phyloP scores from a whole-genome alignment of 2,797 vertebrate genomes.

The Corythornis leucogaster region DNA sequence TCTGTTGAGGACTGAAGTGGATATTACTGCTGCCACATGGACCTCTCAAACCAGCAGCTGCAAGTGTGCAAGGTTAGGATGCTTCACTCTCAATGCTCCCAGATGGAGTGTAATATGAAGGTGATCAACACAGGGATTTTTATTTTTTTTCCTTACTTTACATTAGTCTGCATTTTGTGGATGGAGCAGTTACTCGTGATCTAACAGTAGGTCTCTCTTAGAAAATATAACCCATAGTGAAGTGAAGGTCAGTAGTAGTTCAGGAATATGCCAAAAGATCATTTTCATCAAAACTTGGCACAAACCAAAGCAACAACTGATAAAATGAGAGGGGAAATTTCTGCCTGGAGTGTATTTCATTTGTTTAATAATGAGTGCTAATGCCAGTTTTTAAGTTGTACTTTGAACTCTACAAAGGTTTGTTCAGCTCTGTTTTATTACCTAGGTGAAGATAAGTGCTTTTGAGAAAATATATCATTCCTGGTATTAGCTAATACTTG shows the following conservation, averaged over 20 bases:
- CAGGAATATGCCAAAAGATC: neutral
- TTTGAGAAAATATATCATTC: neutral
- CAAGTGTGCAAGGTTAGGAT: neutral
- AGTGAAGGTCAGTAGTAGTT: neutral
- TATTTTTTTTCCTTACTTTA: neutral
- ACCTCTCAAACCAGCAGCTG: neutral
- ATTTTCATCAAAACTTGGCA: neutral
- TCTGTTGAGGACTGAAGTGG: neutral
- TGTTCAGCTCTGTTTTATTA: neutral
- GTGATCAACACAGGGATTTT: neutral
- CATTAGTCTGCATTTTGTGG: neutral
- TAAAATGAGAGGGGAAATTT: neutral
- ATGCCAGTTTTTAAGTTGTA: neutral
- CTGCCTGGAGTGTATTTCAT: neutral
- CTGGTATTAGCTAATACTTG: neutral
- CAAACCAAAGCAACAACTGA: neutral
- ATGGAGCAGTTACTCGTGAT: neutral
- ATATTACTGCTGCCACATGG: neutral
- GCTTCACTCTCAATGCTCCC: neutral
- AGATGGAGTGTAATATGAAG: neutral
- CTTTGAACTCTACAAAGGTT: neutral
- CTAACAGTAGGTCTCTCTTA: neutral
- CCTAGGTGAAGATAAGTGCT: neutral
- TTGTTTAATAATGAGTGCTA: neutral
- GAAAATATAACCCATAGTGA: neutral